Conservation (phyloP, 2,113 vertebrate genomes). For the Cranoglanis bouderius region DNA sequence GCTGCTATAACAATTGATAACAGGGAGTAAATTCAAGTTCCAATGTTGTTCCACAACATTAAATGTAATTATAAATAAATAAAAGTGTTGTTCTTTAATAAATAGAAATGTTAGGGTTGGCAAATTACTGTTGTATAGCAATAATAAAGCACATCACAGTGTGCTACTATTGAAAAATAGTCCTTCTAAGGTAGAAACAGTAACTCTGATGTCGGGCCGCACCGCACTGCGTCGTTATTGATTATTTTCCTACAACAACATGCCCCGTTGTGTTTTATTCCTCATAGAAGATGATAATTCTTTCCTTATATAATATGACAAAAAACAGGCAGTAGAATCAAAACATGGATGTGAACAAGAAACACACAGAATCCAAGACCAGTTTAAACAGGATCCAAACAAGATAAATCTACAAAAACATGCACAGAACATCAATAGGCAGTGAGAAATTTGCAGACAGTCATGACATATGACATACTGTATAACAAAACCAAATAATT, state of each 20-base stretch:
- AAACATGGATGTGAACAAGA: neutral
- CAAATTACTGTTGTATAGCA: neutral
- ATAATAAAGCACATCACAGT: neutral
- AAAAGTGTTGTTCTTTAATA: neutral
- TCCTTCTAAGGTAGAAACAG: neutral
- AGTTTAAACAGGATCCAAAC: neutral
- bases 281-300: neutral
- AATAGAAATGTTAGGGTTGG: neutral
- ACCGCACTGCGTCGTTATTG: too few relatives aligned
- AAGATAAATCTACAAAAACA: neutral
- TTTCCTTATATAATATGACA: neutral
- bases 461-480: neutral
- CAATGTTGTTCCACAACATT: neutral
- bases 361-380: neutral
- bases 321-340: neutral
- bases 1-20: neutral
- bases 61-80: neutral
- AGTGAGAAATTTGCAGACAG: neutral
- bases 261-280: neutral
- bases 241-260: too few relatives aligned
- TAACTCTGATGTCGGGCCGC: too few relatives aligned
- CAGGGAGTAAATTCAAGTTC: neutral
- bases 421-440: neutral
- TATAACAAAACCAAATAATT: neutral
- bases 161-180: neutral